Percentiles rank a stretch among this genome's conserved stretches.
phyloP scores from a whole-genome alignment of 2,113 vertebrate genomes.

The Plecturocebus donacophilus region DNA sequence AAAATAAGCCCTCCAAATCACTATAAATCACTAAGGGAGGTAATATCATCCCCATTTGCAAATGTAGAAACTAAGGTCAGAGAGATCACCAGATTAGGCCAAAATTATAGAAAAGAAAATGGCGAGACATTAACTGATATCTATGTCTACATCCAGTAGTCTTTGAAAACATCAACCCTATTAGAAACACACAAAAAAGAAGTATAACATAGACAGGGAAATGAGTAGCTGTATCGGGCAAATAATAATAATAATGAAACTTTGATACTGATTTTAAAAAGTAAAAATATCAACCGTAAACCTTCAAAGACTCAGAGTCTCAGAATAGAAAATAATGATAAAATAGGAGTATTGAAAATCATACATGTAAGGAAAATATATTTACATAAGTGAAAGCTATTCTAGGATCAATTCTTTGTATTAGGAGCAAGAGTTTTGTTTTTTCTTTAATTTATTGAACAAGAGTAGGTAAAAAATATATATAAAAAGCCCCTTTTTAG shows the following conservation, averaged over 20 bases:
- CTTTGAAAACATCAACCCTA: neutral
- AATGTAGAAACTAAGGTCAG: neutral
- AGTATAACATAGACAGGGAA: neutral
- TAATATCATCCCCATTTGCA: neutral
- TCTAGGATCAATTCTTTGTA: neutral
- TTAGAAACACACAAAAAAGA: neutral
- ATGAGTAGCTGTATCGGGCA: neutral
- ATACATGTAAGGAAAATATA: neutral
- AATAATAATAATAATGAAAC: neutral
- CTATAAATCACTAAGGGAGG: neutral
- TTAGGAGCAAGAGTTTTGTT: neutral
- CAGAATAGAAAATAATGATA: neutral
- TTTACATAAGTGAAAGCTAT: neutral
- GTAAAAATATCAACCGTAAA: neutral
- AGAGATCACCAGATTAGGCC: neutral
- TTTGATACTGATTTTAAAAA: neutral
- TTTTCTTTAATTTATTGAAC: neutral
- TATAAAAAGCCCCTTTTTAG: neutral
- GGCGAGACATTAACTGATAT: neutral
- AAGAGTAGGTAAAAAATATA: neutral
- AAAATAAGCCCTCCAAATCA: neutral
- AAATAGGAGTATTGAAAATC: neutral
- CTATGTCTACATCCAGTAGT: neutral
- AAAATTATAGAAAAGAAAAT: neutral
- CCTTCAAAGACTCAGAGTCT: neutral